Base-by-base conservation (phyloP, 2,113 vertebrate species). In the Etheostoma spectabile region DNA sequence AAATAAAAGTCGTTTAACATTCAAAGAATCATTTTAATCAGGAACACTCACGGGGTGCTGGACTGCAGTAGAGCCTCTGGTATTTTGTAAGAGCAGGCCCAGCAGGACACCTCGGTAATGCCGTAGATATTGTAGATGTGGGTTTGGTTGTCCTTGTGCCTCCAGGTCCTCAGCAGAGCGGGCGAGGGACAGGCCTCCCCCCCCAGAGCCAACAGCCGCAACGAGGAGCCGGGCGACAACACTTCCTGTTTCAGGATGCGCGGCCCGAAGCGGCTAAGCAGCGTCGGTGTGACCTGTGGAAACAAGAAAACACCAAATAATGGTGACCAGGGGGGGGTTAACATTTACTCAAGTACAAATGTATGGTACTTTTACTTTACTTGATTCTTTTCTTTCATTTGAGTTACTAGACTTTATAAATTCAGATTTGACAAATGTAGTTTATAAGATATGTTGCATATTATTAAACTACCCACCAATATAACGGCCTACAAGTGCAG, bases 81-180 rank as follows among this genome's bases (percentile, higher is more conserved):
- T 80, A 99, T 91, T 89, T 78, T 92, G 87, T 96, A 96, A 70
- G 90, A 97, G 67, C 93, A 96, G 10, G 97, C 97, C 98, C 98
- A 99, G 91, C 98, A 97, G 78, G 98, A 99, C 49, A 99, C 98
- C 82, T 99, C 98, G 4, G 98, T 99, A 79, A 98, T 95, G 46
- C 98, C 98, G 45, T 99, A 99, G 52, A 99, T 86, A 90, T 99
- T 99, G 92, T 95, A 99, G 82, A 99, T 92, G 3, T 83, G 83
- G 5, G 98, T 99, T 89, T 86, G 92, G 85, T 99, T 99, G 73
- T 96, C 96, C 79, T 95, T 11, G 53, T 93, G 95, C 85, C 93
- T 97, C 98, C 98, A 99, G 86, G 92, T 95, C 73, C 87, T 95
- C 79, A 99, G 89, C 77, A 96, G 57, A 52, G 82, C 87, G 3